Conservation (phyloP, 2,113 vertebrate species). For the Chloebia gouldiae region DNA sequence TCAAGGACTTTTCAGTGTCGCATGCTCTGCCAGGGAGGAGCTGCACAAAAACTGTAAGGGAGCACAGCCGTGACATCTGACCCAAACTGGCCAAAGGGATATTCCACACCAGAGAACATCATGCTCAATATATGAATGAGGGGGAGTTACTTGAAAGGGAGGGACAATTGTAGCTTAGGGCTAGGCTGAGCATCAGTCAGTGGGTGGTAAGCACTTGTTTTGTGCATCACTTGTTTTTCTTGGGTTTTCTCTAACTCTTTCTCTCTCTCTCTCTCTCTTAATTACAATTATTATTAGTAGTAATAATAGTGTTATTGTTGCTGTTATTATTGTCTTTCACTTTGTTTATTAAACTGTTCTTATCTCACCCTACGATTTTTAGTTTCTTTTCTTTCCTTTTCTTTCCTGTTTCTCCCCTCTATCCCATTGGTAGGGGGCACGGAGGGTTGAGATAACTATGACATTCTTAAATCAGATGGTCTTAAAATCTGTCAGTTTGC, state of each 20-base stretch:
- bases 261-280: not conserved
- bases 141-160: not conserved
- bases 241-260: not conserved
- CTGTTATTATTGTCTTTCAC: not conserved
- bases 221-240: not conserved
- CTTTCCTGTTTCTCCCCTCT: not conserved
- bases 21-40: not conserved
- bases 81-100: not conserved
- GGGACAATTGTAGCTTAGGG: accelerated
- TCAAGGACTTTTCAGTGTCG: not conserved
- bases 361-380: not conserved
- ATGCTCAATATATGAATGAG: not conserved
- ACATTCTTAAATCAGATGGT: not conserved
- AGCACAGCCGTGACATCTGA: not conserved
- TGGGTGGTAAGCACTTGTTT: not conserved
- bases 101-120: not conserved
- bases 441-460: not conserved
- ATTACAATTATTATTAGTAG: not conserved
- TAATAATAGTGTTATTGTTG: not conserved
- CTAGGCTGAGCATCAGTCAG: too few species aligned
- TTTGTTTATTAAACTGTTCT: not conserved
- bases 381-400: not conserved
- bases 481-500: not conserved
- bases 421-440: too few species aligned
- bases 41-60: not conserved